Percentiles rank a stretch among this genome's conserved stretches.
phyloP scores from a whole-genome alignment of 2,888 invertebrate genomes.

The Chymomyza caudatula region DNA sequence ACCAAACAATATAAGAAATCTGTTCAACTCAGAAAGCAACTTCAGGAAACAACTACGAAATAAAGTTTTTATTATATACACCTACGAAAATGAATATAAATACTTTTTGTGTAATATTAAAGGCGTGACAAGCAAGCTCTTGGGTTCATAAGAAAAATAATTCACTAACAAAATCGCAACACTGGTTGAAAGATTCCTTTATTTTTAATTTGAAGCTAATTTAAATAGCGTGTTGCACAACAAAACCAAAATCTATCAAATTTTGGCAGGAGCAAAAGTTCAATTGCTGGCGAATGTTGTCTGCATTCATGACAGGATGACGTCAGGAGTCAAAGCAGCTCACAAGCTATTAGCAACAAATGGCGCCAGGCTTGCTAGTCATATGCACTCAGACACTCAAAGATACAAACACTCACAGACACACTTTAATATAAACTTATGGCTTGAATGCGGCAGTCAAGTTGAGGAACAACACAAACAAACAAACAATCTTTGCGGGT shows the following conservation, averaged over 20 bases:
- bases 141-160: neutral
- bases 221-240: neutral
- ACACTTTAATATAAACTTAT: constrained; percentile 55
- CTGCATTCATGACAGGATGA: constrained; percentile 22
- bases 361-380: constrained; percentile 2
- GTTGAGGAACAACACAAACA: constrained; percentile 57
- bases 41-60: no score
- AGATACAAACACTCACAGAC: neutral
- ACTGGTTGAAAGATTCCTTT: neutral
- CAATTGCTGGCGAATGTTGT: constrained; percentile 36
- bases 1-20: no score
- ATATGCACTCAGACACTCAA: neutral
- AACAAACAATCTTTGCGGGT: constrained; percentile 58
- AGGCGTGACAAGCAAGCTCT: no score
- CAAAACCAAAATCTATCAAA: neutral
- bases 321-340: constrained; percentile 21
- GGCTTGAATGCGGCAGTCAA: constrained; percentile 34
- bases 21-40: no score
- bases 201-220: neutral
- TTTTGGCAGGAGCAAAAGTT: constrained; percentile 18
- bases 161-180: neutral
- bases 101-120: no score
- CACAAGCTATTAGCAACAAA: constrained; percentile 12
- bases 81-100: no score
- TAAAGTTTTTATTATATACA: no score